Evolutionary conservation across 2,888 invertebrate species (phyloP), one percentile per base, ranked within the genome.

Genomic region (Tiphia femorata): DNA sequence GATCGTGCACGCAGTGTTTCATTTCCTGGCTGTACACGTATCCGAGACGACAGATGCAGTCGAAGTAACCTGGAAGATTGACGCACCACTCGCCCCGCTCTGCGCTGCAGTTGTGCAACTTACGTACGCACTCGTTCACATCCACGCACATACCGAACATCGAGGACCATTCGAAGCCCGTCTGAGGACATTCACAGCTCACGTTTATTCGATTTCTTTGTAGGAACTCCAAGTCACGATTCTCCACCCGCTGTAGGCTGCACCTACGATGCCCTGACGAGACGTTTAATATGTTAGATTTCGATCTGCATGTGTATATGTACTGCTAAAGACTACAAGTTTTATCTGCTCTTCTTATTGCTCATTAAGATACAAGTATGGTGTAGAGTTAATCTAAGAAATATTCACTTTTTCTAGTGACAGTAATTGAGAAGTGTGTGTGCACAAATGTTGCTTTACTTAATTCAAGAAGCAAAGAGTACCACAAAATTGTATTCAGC

Each of bases 131-230:
- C 79, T 90, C 90, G 73, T 90, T 87, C 27, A 86, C 77, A 77
- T 90, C 90, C 3, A 89, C 83, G 79, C 90, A 90, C 62, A 87
- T 84, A n/a, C 88, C 87, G 75, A 86, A 89, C 62, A 85, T 79
- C 7, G 89, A 87, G 62, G 85, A 86, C 88, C 88, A 90, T 61
- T 81, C 78, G 78, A 85, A 88, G 0, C 89, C 89, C 1, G 66
- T 47, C 43, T 83, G 71, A 10, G 76, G 77, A 73, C 90, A 90
- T 49, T 83, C 64, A 74, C 90, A 90, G 38, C 86, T 86, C 41
- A 89, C 84, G 72, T 90, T 90, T 87, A 89, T 89, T 69, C 84
- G 85, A 76, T 90, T 89, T 49, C 79, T 71, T 20, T 87, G 80
- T 20, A 89, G 80, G 33, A 86, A 84, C 50, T 83, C 77, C 2